Conservation (phyloP, 2,797 vertebrate genomes). For the Xyrichtys novacula region DNA sequence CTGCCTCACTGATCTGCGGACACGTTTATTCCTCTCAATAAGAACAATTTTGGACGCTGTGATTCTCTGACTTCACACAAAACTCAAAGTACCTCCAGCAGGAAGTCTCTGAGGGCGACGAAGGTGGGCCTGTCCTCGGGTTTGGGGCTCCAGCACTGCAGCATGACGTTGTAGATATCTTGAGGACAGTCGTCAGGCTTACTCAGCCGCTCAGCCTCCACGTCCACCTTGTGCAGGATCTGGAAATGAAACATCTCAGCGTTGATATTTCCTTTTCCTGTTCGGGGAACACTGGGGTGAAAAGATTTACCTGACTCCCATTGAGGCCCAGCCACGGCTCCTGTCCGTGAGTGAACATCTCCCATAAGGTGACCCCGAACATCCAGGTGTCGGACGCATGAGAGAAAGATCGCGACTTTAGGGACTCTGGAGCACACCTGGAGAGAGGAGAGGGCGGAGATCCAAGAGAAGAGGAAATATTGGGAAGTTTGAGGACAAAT, state of each 20-base stretch:
- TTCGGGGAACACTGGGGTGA: no score
- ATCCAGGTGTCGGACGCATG: constrained; percentile 99
- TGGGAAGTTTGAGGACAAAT: no score
- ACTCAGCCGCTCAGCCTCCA: constrained; percentile 91
- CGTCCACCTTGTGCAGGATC: constrained; percentile 98
- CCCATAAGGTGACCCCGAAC: constrained; percentile 98
- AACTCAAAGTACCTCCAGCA: constrained; percentile 87
- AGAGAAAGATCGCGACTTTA: constrained; percentile 96
- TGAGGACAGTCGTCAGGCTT: constrained; percentile 97
- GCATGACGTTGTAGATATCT: constrained; percentile 97
- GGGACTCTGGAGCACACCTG: constrained; percentile 98
- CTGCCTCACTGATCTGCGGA: no score
- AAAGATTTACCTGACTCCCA: constrained; percentile 91
- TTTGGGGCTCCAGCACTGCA: constrained; percentile 98
- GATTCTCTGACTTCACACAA: not conserved
- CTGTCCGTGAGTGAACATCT: constrained; percentile 99
- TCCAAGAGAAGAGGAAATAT: not conserved
- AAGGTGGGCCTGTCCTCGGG: constrained; percentile 96
- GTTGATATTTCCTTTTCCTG: no score
- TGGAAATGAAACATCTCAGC: no score
- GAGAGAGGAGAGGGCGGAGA: not conserved
- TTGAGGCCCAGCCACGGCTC: constrained; percentile 98
- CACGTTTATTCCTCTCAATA: no score
- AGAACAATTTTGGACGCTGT: no score
- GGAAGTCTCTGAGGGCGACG: constrained; percentile 93